Evolutionary conservation across 2,113 vertebrate species (phyloP).

Genomic region (Ammodytes marinus): DNA sequence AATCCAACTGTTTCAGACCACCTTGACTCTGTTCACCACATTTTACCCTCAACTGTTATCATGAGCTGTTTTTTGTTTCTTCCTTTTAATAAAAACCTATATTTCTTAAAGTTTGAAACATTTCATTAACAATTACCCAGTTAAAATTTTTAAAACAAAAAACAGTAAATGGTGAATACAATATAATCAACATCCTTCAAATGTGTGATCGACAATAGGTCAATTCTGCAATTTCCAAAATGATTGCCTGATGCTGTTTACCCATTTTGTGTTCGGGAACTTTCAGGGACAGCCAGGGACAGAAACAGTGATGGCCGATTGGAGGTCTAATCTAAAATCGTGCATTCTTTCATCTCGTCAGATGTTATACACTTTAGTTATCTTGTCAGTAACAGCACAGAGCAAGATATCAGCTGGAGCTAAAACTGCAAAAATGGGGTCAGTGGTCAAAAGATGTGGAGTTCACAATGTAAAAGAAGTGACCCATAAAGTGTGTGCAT

Average conservation of each 20-base stretch:
- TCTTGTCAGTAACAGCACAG: not conserved
- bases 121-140: slow-evolving; percentile 35
- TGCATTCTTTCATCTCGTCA: slow-evolving; percentile 34
- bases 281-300: not conserved
- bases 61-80: slow-evolving; percentile 68
- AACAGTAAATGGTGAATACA: not conserved
- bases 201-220: not conserved
- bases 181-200: not conserved
- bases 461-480: not conserved
- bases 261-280: not conserved
- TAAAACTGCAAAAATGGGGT: not conserved
- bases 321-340: slow-evolving; percentile 32
- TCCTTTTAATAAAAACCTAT: slow-evolving; percentile 69
- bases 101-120: slow-evolving; percentile 55
- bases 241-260: not conserved
- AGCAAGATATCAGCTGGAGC: not conserved
- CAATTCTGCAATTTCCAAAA: not conserved
- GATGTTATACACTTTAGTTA: slow-evolving; percentile 39
- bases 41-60: slow-evolving; percentile 58
- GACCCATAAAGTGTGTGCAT: not conserved
- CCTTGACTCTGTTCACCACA: slow-evolving; percentile 42
- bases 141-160: not conserved
- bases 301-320: not conserved
- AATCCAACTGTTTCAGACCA: slow-evolving; percentile 29
- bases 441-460: not conserved